Base-by-base conservation (phyloP, 2,888 invertebrate genomes). In the Hirtodrosophila cameraria region DNA sequence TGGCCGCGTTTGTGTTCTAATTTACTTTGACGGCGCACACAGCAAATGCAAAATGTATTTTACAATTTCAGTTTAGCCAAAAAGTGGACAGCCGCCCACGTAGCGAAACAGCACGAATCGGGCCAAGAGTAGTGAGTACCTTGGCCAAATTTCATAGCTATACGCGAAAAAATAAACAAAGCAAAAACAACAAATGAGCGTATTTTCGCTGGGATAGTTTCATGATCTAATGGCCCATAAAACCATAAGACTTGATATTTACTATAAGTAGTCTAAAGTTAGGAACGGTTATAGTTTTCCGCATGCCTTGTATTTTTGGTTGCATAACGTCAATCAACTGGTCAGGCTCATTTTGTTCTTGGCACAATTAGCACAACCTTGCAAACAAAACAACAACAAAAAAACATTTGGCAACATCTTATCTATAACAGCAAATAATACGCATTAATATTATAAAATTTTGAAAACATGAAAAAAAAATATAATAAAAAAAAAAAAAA, bases 351-450 rank as follows among this genome's bases (percentile, higher is more conserved):
- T 63, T 69, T 64, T 41, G 64, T 55, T 68, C 80, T 83, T 83
- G 80, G 75, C 83, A 76, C 68, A 77, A 76, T 80, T 83, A 74
- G 58, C 74, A 45, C 33, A 71, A 53, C 80, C 83, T 80, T 83
- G 77, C 41, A 30, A 64, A 49, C 36, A 8, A 36, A 20, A 18
- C 18, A 41, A 35, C 43, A 41, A 35, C 43, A 49, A 30, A 5
- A 35, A 45, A 23, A 9, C 6, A 52, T 31, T 68, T 62, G 50
- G 46, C 55, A 57, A 43, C 8, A 15, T 27, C 46, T 67, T 43
- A 52, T 67, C 54, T 50, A 28, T 12, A 33, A 2, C 35, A 27
- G 11, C 27, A 8, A 46, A 16, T 12, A 16, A 4, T n/a, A 9
- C 30, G 12, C 28, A 6, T 1, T 8, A 5, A 42, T 13, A 38